Evolutionary conservation across 2,113 vertebrate genomes (phyloP), one percentile per base, ranked within the genome.

Genomic region (Hippocampus barbouri): DNA sequence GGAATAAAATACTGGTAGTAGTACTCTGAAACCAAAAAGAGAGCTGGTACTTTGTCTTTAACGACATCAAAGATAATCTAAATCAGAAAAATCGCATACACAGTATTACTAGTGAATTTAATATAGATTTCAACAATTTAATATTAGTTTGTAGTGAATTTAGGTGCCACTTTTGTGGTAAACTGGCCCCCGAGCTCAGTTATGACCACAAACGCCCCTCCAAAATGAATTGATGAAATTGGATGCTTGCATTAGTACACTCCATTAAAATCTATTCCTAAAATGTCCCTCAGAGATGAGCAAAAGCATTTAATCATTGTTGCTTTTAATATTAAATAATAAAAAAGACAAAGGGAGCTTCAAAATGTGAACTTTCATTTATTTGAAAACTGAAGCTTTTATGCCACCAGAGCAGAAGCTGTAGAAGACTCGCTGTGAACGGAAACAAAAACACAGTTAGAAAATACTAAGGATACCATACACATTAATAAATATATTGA

Each of bases 341-440:
- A 23, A 41, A 51, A 34, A 27, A 74, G 23, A 64, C 1, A 49
- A 9, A 20, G 25, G 18, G 49, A 38, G 34, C 57, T 69, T 68
- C 64, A 70, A 38, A 78, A 83, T 79, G 79, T 38, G 78, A 75
- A 79, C 9, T 72, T 97, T 96, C 95, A 95, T 96, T 97, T 75
- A 88, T 87, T 85, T 83, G 91, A 86, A 93, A 78, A 76, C 60
- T 74, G 70, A 76, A 47, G 57, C 38, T 73, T 89, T 96, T 97
- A 99, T 79, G 97, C 96, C 68, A 99, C 97, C 89, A 99, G 91
- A 91, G 97, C 97, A 90, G 97, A 99, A 72, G 97, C 97, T 92
- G 97, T 99, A 25, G 97, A 98, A 40, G 97, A 98, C 91, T 99
- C 97, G 21, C 97, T 98, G 94, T 81, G 69, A 78, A 83, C 83